Evolutionary conservation across 2,888 invertebrate species (phyloP), one percentile per base, ranked within the genome.

Genomic region (Strigamia crassipes): DNA sequence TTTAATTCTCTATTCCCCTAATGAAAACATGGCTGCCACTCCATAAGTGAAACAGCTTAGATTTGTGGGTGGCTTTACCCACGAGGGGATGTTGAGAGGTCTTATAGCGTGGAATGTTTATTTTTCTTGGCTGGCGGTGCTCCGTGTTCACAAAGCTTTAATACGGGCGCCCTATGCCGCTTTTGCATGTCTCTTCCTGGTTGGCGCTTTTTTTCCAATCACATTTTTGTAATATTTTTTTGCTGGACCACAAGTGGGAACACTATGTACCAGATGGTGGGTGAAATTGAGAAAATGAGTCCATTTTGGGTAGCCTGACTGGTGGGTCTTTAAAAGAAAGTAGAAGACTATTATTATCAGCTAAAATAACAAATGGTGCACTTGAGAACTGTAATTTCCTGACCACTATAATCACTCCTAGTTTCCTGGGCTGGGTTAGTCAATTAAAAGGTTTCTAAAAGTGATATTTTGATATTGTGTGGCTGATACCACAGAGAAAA

Each of bases 11-110:
- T 61, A 61, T 15, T 61, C 61, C 61, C 61, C 61, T 61, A 61
- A 61, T 61, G 61, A 61, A 61, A 61, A 61, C 61, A 61, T 61
- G 61, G 61, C 61, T 61, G 61, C 61, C 61, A 61, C 61, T 61
- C 61, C 10, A 61, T 61, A 61, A 61, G 61, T 61, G 61, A 61
- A 61, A 61, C 61, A 61, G 42, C 42, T 46, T 46, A 46, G 61
- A 61, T 61, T 61, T 61, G 61, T 61, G 61, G 61, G 61, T 61
- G 61, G 61, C 61, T 61, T 21, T 12, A n/a, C 61, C n/a, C 61
- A 21, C 18, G 61, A 61, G 23, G 61, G 61, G 61, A 61, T 21
- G 61, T 61, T 61, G 61, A 61, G 61, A 61, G 61, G 61, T 18
- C 61, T 61, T 61, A 61, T 61, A 61, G 21, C 61, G 61, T 61